Conservation (phyloP, 1,140 invertebrate genomes). For the Zaprionus tsacasi region DNA sequence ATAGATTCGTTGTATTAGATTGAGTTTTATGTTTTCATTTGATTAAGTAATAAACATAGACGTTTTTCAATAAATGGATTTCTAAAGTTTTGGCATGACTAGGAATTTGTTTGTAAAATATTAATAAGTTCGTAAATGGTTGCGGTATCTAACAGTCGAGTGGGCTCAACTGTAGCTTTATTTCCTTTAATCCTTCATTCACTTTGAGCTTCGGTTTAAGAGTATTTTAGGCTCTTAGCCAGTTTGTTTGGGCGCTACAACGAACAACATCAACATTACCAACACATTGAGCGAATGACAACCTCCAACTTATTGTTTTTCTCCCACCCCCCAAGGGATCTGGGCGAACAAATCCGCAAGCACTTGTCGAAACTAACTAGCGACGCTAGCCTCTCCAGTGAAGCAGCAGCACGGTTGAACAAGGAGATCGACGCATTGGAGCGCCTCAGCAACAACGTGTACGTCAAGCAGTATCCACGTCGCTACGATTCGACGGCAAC, state of each 20-base stretch:
- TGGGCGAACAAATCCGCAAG: constrained; percentile 90
- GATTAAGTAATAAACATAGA: too few relatives aligned
- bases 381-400: constrained; percentile 85
- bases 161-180: neutral
- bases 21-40: neutral
- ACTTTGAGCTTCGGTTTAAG: neutral
- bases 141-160: neutral
- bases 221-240: neutral
- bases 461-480: constrained; percentile 88
- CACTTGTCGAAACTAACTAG: constrained; percentile 88
- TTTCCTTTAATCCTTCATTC: neutral
- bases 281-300: constrained; percentile 1
- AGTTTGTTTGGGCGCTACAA: neutral
- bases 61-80: too few relatives aligned
- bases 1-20: neutral
- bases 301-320: constrained; percentile 50
- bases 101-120: too few relatives aligned
- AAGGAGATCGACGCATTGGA: constrained; percentile 89
- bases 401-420: constrained; percentile 87
- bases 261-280: neutral
- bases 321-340: constrained; percentile 87
- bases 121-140: neutral
- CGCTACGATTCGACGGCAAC: constrained; percentile 87
- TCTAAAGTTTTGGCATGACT: too few relatives aligned
- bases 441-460: constrained; percentile 88